Percentiles rank a stretch among this genome's conserved stretches.
Evolutionary conservation across 2,888 invertebrate species (phyloP).

Genomic region (Pachycephus smyrnensis): DNA sequence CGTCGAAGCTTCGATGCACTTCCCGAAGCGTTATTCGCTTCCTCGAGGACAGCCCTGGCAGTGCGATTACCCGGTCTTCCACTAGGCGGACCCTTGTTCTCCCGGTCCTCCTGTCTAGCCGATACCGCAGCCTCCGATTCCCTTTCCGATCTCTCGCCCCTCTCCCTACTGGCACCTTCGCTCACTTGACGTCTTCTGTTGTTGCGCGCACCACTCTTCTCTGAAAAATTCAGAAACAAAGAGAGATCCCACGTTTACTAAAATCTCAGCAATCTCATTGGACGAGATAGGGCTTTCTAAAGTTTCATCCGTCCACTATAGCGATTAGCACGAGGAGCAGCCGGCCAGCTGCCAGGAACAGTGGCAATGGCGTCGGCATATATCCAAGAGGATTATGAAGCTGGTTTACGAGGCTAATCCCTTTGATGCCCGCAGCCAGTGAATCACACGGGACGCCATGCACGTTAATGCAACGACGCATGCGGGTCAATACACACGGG

Average conservation of each 20-base stretch:
- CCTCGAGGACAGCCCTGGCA: constrained; percentile 57
- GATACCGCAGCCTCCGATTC: constrained; percentile 38
- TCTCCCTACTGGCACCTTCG: constrained; percentile 55
- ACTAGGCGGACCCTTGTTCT: constrained; percentile 60
- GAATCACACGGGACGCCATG: constrained; percentile 34
- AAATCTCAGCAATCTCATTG: too few species aligned
- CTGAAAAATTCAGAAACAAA: constrained; percentile 45
- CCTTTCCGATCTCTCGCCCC: constrained; percentile 41
- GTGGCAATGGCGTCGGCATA: constrained; percentile 15
- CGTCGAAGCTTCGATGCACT: constrained; percentile 54
- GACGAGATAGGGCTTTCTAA: too few species aligned
- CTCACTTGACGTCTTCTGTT: constrained; percentile 58
- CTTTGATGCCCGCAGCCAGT: constrained; percentile 42
- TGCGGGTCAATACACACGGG: too few species aligned
- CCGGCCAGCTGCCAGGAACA: constrained; percentile 20
- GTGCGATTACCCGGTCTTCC: constrained; percentile 56
- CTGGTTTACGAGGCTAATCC: constrained; percentile 43
- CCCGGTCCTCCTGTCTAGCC: constrained; percentile 59
- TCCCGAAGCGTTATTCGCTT: constrained; percentile 53
- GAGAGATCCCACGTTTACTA: too few species aligned
- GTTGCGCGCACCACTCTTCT: constrained; percentile 53
- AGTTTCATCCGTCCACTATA: too few species aligned
- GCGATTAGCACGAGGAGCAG: too few species aligned
- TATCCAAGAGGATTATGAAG: constrained; percentile 31
- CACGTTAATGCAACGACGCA: background rate